phyloP scores from a whole-genome alignment of 2,113 vertebrate species.

The Clarias magur region DNA sequence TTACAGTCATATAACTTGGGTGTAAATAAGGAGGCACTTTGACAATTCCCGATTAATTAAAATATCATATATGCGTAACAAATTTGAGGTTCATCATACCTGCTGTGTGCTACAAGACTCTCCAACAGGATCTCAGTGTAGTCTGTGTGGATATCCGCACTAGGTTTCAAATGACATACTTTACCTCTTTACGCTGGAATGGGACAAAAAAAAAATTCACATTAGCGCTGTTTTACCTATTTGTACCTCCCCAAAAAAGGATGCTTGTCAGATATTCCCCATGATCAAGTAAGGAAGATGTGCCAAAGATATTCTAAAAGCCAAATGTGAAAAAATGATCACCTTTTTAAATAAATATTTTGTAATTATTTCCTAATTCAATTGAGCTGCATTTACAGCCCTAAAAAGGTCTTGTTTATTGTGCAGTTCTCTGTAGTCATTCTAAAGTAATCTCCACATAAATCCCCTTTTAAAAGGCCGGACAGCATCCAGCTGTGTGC shows the following conservation, averaged over 20 bases:
- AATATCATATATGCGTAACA: neutral
- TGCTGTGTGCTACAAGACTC: constrained; percentile 46
- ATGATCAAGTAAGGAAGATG: constrained; percentile 13
- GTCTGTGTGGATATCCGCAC: constrained; percentile 44
- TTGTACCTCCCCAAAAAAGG: constrained; percentile 57
- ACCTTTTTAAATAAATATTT: constrained; percentile 40
- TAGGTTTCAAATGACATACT: constrained; percentile 59
- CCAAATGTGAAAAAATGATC: constrained; percentile 37
- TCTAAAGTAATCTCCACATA: constrained; percentile 61
- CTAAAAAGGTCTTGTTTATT: constrained; percentile 49
- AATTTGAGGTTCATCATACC: constrained; percentile 59
- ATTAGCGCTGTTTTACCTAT: constrained; percentile 51
- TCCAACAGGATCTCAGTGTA: constrained; percentile 58
- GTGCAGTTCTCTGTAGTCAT: constrained; percentile 52
- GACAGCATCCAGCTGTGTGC: constrained; percentile 66
- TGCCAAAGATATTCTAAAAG: constrained; percentile 29
- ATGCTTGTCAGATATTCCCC: constrained; percentile 23
- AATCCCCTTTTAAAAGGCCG: constrained; percentile 67
- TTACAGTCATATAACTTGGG: neutral
- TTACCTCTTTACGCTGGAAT: constrained; percentile 1
- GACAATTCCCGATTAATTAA: neutral
- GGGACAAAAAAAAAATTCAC: neutral
- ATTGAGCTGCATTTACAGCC: constrained; percentile 49
- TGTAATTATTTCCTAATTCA: constrained; percentile 36
- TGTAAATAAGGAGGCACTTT: neutral